Conservation (phyloP, 2,797 vertebrate species). For the Nyctalus aviator region DNA sequence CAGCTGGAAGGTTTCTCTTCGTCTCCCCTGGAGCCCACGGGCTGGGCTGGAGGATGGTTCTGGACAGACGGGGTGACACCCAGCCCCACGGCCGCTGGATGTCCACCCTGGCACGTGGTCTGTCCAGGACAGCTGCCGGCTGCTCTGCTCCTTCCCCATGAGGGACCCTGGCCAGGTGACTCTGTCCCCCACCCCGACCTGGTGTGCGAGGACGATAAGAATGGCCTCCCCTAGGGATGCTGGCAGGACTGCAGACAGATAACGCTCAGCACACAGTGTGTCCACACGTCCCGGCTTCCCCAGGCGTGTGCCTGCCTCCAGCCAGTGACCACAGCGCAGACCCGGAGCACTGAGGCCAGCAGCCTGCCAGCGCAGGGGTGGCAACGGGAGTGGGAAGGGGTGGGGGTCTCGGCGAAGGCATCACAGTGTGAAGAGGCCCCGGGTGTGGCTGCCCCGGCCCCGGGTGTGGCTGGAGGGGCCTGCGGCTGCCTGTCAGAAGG, state of each 20-base stretch:
- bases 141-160: neutral
- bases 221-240: neutral
- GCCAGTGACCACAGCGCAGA: neutral
- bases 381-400: neutral
- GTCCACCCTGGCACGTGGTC: neutral
- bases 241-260: neutral
- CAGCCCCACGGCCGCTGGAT: neutral
- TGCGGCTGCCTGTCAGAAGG: neutral
- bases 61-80: neutral
- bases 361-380: neutral
- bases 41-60: neutral
- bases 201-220: neutral
- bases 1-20: neutral
- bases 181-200: neutral
- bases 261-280: fast-evolving
- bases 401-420: neutral
- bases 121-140: neutral
- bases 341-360: neutral
- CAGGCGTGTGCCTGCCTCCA: neutral
- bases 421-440: fast-evolving
- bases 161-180: too few relatives aligned
- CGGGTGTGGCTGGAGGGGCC: neutral
- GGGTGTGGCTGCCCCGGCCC: neutral
- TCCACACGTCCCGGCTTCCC: neutral
- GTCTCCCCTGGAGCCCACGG: neutral